Evolutionary conservation across 2,113 vertebrate genomes (phyloP).

Genomic region (Misgurnus anguillicaudatus): DNA sequence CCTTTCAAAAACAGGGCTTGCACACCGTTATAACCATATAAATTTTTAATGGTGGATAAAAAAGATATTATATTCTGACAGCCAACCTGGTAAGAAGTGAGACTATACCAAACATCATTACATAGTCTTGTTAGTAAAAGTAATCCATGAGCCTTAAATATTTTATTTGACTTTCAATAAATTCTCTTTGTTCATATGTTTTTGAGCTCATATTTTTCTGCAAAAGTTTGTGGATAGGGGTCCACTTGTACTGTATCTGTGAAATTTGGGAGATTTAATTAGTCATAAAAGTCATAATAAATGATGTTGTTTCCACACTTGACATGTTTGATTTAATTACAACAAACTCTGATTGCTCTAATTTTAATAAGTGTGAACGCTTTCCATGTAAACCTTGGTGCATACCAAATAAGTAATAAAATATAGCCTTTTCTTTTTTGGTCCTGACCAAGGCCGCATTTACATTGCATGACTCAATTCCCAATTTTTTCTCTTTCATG

Average conservation of each 20-base stretch:
- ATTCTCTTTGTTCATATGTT: slow-evolving; percentile 5
- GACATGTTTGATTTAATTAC: too few relatives aligned
- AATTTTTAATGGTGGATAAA: neutral
- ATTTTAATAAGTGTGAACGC: too few relatives aligned
- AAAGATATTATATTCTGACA: slow-evolving; percentile 11
- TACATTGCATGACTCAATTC: too few relatives aligned
- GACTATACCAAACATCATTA: neutral
- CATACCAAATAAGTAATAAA: too few relatives aligned
- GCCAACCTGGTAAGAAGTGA: neutral
- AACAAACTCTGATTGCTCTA: too few relatives aligned
- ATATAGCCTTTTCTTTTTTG: too few relatives aligned
- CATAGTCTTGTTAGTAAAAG: neutral
- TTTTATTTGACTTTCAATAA: neutral
- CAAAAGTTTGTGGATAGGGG: neutral
- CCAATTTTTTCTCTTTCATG: too few relatives aligned
- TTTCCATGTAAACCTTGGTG: too few relatives aligned
- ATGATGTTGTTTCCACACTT: too few relatives aligned
- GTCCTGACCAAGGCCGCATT: too few relatives aligned
- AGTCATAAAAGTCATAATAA: too few relatives aligned
- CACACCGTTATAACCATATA: slow-evolving; percentile 9
- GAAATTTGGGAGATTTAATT: too few relatives aligned
- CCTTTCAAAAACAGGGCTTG: slow-evolving; percentile 24
- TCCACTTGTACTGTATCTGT: neutral
- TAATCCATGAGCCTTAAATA: slow-evolving; percentile 16
- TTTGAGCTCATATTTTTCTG: neutral